Evolutionary conservation across 1,140 invertebrate species (phyloP).

Genomic region (Periplaneta americana): DNA sequence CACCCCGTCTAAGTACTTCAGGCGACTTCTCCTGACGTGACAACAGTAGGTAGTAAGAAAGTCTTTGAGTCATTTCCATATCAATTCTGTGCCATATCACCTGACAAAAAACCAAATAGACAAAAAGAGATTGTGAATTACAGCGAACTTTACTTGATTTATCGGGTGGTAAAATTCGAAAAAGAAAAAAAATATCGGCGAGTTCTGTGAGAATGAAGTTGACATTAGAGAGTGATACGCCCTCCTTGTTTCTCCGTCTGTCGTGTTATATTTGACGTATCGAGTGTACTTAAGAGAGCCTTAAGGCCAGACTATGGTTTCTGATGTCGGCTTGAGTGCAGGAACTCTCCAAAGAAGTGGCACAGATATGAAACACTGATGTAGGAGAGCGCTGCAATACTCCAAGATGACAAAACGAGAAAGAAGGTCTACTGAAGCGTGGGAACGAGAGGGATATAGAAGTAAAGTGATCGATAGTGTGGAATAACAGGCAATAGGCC

Average conservation of each 20-base stretch:
- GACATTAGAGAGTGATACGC: background rate
- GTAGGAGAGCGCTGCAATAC: background rate
- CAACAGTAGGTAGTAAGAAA: too few relatives aligned
- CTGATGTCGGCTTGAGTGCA: background rate
- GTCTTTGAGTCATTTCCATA: too few relatives aligned
- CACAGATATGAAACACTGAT: background rate
- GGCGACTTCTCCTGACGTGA: too few relatives aligned
- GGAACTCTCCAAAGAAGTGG: background rate
- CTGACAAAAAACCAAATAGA: background rate
- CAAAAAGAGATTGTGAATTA: background rate
- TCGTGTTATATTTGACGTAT: background rate
- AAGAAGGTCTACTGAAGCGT: too few relatives aligned
- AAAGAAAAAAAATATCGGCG: background rate
- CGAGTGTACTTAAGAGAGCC: background rate
- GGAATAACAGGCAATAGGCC: background rate
- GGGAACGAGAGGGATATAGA: background rate
- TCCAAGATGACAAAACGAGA: background rate
- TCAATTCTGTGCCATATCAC: too few relatives aligned
- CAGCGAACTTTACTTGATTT: background rate
- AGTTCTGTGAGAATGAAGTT: background rate
- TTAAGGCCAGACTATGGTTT: background rate
- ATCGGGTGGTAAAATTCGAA: background rate
- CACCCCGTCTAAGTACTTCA: too few relatives aligned
- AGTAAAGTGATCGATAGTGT: background rate
- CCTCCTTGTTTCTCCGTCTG: background rate